Conservation (phyloP, 2,797 vertebrate genomes). For the Gadopsis bispinosus region DNA sequence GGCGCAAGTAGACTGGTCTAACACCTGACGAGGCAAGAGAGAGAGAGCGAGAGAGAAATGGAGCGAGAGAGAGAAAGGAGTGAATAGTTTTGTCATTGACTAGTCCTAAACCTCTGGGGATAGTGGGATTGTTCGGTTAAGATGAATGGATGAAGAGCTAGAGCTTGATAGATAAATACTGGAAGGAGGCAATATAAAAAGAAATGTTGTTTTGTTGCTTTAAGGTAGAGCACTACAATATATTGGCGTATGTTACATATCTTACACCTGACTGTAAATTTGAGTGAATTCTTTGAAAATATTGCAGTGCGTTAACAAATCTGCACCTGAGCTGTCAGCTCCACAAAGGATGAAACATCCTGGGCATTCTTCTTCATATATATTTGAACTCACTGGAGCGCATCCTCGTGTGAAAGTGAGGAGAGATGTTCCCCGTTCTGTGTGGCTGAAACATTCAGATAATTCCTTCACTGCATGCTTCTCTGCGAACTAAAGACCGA, state of each 20-base stretch:
- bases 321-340: neutral
- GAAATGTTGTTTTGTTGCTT: neutral
- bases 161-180: neutral
- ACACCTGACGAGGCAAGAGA: slow-evolving; percentile 19
- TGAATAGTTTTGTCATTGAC: slow-evolving; percentile 43
- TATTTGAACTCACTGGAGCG: slow-evolving; percentile 23
- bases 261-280: slow-evolving; percentile 14
- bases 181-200: neutral
- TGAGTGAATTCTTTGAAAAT: slow-evolving; percentile 11
- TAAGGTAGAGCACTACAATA: slow-evolving; percentile 28
- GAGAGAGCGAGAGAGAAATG: neutral
- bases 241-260: neutral
- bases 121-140: slow-evolving; percentile 40
- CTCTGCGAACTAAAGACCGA: slow-evolving; percentile 36
- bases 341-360: slow-evolving; percentile 7
- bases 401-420: slow-evolving; percentile 10
- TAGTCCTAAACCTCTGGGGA: slow-evolving; percentile 31
- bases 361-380: neutral
- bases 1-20: slow-evolving; percentile 56
- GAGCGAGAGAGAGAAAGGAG: neutral
- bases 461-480: slow-evolving; percentile 16
- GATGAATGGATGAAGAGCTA: slow-evolving; percentile 35
- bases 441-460: slow-evolving; percentile 41
- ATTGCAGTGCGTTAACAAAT: slow-evolving; percentile 4
- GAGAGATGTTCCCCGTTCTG: slow-evolving; percentile 30